Evolutionary conservation across 1,140 invertebrate genomes (phyloP).

Genomic region (Diorhabda elongata): DNA sequence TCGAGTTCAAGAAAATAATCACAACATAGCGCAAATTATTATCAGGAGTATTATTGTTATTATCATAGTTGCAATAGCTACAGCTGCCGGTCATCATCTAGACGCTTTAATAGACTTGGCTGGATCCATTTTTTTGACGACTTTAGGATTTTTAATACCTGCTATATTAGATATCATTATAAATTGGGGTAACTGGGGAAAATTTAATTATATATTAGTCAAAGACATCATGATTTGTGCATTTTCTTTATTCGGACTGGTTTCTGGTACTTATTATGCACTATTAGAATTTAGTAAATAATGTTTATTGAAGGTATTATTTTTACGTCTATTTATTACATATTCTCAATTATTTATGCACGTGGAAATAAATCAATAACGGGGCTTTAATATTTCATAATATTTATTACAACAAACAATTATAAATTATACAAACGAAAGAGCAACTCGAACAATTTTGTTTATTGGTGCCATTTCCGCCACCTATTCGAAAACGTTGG

Average conservation of each 20-base stretch:
- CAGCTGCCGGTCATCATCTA: slow-evolving; percentile 72
- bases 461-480: too few species aligned
- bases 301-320: too few species aligned
- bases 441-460: too few species aligned
- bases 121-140: slow-evolving; percentile 85
- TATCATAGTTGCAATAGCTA: slow-evolving; percentile 68
- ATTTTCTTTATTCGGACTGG: slow-evolving; percentile 59
- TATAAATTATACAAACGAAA: too few species aligned
- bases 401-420: too few species aligned
- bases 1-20: slow-evolving; percentile 51
- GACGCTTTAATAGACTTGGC: slow-evolving; percentile 86
- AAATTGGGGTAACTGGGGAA: slow-evolving; percentile 55
- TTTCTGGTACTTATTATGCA: slow-evolving; percentile 52
- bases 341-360: too few species aligned
- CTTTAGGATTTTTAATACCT: slow-evolving; percentile 80
- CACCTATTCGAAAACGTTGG: too few species aligned
- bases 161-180: slow-evolving; percentile 75
- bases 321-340: too few species aligned
- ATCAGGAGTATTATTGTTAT: slow-evolving; percentile 55
- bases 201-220: slow-evolving; percentile 56
- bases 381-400: too few species aligned
- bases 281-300: slow-evolving; percentile 2
- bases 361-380: too few species aligned
- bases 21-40: slow-evolving; percentile 62
- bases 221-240: slow-evolving; percentile 62